Percentiles rank a stretch among this genome's conserved stretches.
Evolutionary conservation across 2,888 invertebrate genomes (phyloP).

Genomic region (Harpagoxenus sublaevis): DNA sequence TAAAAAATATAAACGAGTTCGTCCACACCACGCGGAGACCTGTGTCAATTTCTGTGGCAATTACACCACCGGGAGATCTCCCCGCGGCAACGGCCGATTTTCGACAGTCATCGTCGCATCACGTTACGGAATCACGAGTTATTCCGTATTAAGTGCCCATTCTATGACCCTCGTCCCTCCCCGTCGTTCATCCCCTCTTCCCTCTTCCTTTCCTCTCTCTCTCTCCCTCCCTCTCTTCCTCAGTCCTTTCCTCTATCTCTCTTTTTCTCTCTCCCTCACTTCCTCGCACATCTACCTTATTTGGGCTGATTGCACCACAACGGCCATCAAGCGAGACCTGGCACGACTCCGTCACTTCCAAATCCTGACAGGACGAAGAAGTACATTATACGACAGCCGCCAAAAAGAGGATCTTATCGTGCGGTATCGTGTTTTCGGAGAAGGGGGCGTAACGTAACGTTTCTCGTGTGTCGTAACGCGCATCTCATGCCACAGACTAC

Average conservation of each 20-base stretch:
- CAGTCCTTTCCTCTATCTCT: background rate
- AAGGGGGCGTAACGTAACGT: conserved; percentile 26
- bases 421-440: conserved; percentile 54
- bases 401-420: conserved; percentile 65
- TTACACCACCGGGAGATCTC: conserved; percentile 48
- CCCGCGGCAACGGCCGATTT: conserved; percentile 39
- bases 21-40: conserved; percentile 8
- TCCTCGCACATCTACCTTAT: conserved; percentile 66
- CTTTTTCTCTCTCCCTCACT: conserved; percentile 5
- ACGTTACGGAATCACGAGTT: conserved; percentile 69
- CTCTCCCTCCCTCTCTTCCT: background rate
- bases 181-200: background rate
- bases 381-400: conserved; percentile 61
- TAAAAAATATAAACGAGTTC: conserved; percentile 49
- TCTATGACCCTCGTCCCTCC: conserved; percentile 63
- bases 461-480: conserved; percentile 35
- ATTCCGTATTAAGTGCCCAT: conserved; percentile 76
- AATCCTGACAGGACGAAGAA: conserved; percentile 63
- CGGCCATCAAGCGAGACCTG: conserved; percentile 66
- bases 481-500: background rate
- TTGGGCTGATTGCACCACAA: conserved; percentile 73
- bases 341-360: conserved; percentile 59
- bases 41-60: conserved; percentile 60
- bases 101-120: conserved; percentile 71
- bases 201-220: background rate